These are phyloP conservation scores for Embiotoca jacksoni DNA, from an alignment of 2,113 vertebrate genomes.

Conservation along the genomic window DNA sequence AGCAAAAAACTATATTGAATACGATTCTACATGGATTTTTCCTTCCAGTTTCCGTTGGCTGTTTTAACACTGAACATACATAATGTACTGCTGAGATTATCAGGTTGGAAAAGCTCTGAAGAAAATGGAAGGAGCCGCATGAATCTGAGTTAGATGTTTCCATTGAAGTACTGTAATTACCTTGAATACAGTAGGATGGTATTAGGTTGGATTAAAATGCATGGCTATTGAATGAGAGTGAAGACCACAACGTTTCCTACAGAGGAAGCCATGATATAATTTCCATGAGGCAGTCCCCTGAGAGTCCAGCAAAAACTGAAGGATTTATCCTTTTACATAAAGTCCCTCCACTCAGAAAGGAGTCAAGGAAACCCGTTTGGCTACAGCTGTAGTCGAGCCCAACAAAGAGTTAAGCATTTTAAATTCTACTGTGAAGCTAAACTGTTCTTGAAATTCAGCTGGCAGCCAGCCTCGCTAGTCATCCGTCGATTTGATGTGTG, in stretches of 20 bases:
- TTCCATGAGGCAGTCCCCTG: constrained; percentile 30
- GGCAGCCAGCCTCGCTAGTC: constrained; percentile 68
- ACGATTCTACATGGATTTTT: constrained; percentile 19
- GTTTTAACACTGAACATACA: constrained; percentile 16
- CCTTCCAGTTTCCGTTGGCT: background rate
- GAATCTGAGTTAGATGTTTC: constrained; percentile 15
- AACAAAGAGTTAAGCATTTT: constrained; percentile 67
- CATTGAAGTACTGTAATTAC: constrained; percentile 31
- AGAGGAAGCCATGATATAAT: constrained; percentile 32
- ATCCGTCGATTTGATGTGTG: constrained; percentile 74
- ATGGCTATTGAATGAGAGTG: constrained; percentile 16
- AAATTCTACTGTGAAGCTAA: constrained; percentile 63
- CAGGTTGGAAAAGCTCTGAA: constrained; percentile 30
- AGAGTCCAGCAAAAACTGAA: constrained; percentile 31
- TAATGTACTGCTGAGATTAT: constrained; percentile 39
- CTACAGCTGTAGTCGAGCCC: constrained; percentile 28
- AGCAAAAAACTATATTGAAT: constrained; percentile 23
- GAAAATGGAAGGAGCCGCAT: constrained; percentile 24
- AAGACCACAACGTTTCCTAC: constrained; percentile 13
- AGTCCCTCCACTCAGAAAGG: constrained; percentile 21
- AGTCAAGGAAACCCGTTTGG: constrained; percentile 43
- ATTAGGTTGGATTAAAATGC: constrained; percentile 15
- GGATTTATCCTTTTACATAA: constrained; percentile 51
- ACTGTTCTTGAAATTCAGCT: constrained; percentile 81
- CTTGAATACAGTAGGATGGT: constrained; percentile 4